phyloP scores from a whole-genome alignment of 2,797 vertebrate species.

The Bucorvus abyssinicus region DNA sequence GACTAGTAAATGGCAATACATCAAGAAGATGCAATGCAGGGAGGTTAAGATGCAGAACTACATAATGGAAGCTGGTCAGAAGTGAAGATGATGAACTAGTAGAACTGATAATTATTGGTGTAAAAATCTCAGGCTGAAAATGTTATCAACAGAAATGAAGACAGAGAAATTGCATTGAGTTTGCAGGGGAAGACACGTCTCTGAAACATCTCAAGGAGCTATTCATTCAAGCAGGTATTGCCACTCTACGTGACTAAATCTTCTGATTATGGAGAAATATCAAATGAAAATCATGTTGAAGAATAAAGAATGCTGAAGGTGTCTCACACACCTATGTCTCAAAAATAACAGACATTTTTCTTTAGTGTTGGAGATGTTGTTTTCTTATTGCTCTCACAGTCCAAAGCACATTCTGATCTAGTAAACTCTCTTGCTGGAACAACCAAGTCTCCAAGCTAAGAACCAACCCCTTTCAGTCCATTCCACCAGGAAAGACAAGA shows the following conservation, averaged over 20 bases:
- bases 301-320: neutral
- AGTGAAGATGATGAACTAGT: neutral
- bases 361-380: neutral
- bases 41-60: neutral
- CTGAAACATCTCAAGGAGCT: neutral
- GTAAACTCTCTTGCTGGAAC: neutral
- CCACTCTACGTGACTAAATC: neutral
- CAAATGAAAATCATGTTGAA: neutral
- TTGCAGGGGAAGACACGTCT: neutral
- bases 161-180: neutral
- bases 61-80: neutral
- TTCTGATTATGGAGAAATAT: neutral
- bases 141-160: neutral
- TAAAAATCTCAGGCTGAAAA: constrained; percentile 9
- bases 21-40: neutral
- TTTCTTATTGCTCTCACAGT: neutral
- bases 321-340: neutral
- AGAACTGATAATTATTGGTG: neutral
- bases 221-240: neutral
- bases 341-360: neutral
- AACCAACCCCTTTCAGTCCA: neutral
- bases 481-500: neutral
- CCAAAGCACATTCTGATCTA: neutral
- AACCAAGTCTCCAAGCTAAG: fast-evolving
- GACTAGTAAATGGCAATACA: neutral